Evolutionary conservation across 2,888 invertebrate genomes (phyloP), one percentile per base, ranked within the genome.

Genomic region (Caenorhabditis angaria): DNA sequence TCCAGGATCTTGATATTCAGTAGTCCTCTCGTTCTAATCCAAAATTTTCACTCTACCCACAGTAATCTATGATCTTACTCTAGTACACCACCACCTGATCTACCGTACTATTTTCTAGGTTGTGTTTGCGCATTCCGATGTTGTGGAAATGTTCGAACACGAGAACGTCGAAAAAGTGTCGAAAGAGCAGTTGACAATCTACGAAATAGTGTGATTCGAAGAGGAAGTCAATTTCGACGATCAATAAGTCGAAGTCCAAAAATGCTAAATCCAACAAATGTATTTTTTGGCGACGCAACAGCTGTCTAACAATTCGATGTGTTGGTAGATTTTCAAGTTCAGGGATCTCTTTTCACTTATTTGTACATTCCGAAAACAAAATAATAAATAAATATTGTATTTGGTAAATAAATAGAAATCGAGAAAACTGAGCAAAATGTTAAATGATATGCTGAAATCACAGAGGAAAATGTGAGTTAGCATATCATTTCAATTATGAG

Each of bases 101-200:
- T n/a, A n/a, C n/a, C n/a, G n/a, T n/a, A n/a, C n/a, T n/a, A n/a
- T n/a, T n/a, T n/a, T n/a, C n/a, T n/a, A 86, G 85, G 85, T 64
- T 87, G 85, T 65, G 85, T 87, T 14, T 87, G 85, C 65, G 85
- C 85, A 35, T 87, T 87, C 76, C 82, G 87, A 6, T 87, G 86
- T 63, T 87, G 85, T 61, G 86, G 87, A 29, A 87, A 86, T 65
- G 68, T 86, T 65, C 65, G 74, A 63, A 67, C 73, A 50, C 62
- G 76, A 48, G 74, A 78, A 53, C 59, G 78, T 56, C 72, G 76
- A 35, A 70, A 76, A 63, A 72, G 78, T 61, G 80, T 80, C 18
- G 76, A 76, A 53, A 54, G 77, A n/a, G 78, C 80, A n/a, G 76
- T 81, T 53, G 83, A 82, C 61, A 78, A 76, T 61, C 62, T 83